Evolutionary conservation across 2,888 invertebrate genomes (phyloP), one percentile per base, ranked within the genome.

Genomic region (Eupithecia inturbata): DNA sequence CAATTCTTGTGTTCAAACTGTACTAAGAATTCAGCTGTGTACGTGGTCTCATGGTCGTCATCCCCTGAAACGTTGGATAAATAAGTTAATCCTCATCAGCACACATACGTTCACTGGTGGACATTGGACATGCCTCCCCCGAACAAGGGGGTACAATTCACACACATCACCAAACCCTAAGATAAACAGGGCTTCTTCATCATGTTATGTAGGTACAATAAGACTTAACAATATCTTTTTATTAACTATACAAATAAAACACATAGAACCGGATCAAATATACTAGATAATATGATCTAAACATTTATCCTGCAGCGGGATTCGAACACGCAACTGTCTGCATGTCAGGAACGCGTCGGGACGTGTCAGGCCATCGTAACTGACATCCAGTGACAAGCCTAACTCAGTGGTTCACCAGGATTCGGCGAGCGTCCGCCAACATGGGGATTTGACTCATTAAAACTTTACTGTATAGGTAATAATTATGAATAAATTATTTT

Each of bases 21-120:
- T 70, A 76, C 78, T 22, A 96, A 84, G 84, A 95, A 96, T 1
- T 93, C 86, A 0, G 93, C 79, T 39, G 89, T 78, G 80, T 95
- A 96, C 6, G 76, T 82, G 0, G 96, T 96, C 78, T 89, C 80
- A 81, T 96, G 96, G 0, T 88, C 87, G 84, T 96, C 96, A 67
- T 88, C 92, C 96, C 96, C 96, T 96, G 80, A 53, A 76, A 73
- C 7, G 53, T 28, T 49, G n/a, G n/a, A 36, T 6, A 28, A n/a
- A 60, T 28, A 10, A 22, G 3, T 53, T 10, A 53, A 22, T 22
- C 22, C 10, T 22, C 10, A 10, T 53, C n/a, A 53, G 53, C n/a
- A 6, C 45, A 19, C 19, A 49, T 3, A n/a, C 9, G n/a, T n/a
- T 1, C 49, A 49, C 19, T n/a, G 9, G n/a, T 49, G 49, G 49